Base-by-base conservation (phyloP, 2,113 vertebrate species). In the Ranitomeya imitator region DNA sequence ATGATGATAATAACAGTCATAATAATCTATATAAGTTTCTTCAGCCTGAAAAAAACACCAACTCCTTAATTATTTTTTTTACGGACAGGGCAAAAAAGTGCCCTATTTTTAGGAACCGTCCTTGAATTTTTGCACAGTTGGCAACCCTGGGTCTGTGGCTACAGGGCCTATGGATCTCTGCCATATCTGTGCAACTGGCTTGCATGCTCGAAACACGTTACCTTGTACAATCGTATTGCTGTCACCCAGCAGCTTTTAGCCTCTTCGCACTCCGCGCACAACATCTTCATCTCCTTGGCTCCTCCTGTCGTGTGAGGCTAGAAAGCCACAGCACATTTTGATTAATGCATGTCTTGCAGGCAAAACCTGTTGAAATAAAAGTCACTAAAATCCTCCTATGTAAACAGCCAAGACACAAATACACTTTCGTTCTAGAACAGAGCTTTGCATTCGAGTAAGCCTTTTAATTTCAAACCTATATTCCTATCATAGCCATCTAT, bases 171-270 rank as follows among this genome's bases (percentile, higher is more conserved):
- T 45, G 37, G 37, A 26, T n/a, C 65, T 5, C 65, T 69, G 11
- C 65, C 2, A 69, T 69, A 26, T 26, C n/a, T 26, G 37, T 52
- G 52, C 7, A 51, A 11, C 18, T 16, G 18, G 55, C 0, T 14
- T 65, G 60, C 14, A n/a, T 54, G 69, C 23, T 21, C 15, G 18
- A 69, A 63, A 52, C 74, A 91, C 87, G 90, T 95, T 95, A 99
- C 98, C 98, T 99, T 99, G 91, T 99, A 96, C 93, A 99, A 95
- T 90, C 98, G 96, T 95, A 99, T 94, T 90, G 97, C 97, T 10
- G 97, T 98, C 95, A 99, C 95, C 98, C 98, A 99, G 91, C 98
- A 98, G 89, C 95, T 98, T 94, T 96, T 97, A 92, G 92, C 97
- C 93, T 96, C 96, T 90, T 99, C 98, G 89, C 97, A 97, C 91